Evolutionary conservation across 2,888 invertebrate genomes (phyloP), one percentile per base, ranked within the genome.

Genomic region (Phengaris arion): DNA sequence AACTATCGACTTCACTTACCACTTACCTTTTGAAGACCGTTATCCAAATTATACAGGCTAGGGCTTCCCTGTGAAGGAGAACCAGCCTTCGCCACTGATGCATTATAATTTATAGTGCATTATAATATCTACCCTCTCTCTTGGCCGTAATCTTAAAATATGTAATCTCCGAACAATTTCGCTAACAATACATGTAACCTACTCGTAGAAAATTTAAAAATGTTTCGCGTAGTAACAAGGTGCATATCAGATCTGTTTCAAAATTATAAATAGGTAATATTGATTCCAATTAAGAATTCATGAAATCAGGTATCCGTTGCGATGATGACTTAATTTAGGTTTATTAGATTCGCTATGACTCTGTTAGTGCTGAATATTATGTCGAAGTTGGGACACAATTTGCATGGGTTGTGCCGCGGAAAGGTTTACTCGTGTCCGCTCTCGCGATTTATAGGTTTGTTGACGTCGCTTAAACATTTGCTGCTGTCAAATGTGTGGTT

Each of bases 281-380:
- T 59, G 59, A 59, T 35, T 35, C 10, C 59, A 59, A 35, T 59
- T 59, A 59, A 22, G 10, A 10, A 59, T 35, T 35, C 22, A 59
- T 59, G 59, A 22, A 59, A 59, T 59, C 59, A 59, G 59, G 59
- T 59, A 10, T 22, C 59, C n/a, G 59, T 22, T 22, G 59, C 59
- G 59, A 9, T 59, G 59, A 35, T 59, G 59, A 59, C 59, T 35
- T 59, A 59, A 59, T 59, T 59, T 4, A 52, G 52, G 10, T 10
- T 52, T 52, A 52, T 52, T 52, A 52, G 52, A 52, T 52, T 52
- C 52, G 52, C 7, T 52, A 52, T 52, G 52, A 8, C 52, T 10
- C 8, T 52, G 52, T 52, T 52, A 8, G 3, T 22, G 15, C 15
- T 59, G 9, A 15, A 59, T 6, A 55, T 55, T 57, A 59, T 59